Evolutionary conservation across 2,113 vertebrate species (phyloP), one percentile per base, ranked within the genome.

Genomic region (Thymallus thymallus): DNA sequence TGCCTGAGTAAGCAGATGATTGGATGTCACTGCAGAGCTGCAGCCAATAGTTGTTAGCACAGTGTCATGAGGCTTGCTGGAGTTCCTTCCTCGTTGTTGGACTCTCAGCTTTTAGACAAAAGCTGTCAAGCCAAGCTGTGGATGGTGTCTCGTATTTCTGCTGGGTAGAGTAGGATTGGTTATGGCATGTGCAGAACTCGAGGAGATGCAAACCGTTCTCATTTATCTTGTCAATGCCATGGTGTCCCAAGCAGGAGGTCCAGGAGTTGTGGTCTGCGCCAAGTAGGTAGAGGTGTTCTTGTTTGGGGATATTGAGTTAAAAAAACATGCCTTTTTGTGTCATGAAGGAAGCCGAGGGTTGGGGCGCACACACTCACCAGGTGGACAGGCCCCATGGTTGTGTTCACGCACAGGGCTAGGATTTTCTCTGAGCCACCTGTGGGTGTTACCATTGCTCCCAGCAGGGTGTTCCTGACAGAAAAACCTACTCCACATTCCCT

Each of bases 221-320:
- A 46, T 69, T 69, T 13, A 75, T 75, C 20, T 61, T 75, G 23
- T 65, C 65, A 41, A 75, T 24, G 14, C 55, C 73, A 75, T 26
- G 18, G 30, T 69, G 73, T 26, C 66, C 66, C n/a, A 69, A 24
- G 66, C 55, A 76, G 22, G 32, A 61, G 2, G 66, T 67, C 67
- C 58, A 75, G n/a, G 66, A 62, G 9, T 62, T 35, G 51, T 45
- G 20, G 9, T 69, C 56, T 13, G 56, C 41, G 14, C 66, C 61
- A 2, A 64, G 29, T 22, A 73, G 1, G 35, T 26, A 16, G 9
- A 60, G 29, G 24, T 60, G 69, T 22, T 72, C 55, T 32, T 72
- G 56, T 7, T 24, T 58, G 46, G 58, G 71, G 13, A n/a, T n/a
- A n/a, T n/a, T n/a, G n/a, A n/a, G n/a, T n/a, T n/a, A n/a, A n/a